Conservation (phyloP, 1,140 invertebrate species). For the Pogonognathellus flavescens region DNA sequence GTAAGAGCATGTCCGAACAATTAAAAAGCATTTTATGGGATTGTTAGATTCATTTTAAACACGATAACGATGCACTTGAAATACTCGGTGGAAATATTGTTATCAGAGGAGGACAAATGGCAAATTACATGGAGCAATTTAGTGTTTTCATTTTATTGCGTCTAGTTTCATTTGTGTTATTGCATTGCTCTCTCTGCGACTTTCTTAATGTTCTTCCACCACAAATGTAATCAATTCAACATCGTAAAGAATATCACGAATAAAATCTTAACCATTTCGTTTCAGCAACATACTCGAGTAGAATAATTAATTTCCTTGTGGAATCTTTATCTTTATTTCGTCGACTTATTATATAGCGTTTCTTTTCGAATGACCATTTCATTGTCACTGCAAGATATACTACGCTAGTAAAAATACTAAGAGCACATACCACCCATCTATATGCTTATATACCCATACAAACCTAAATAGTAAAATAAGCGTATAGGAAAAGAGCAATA, state of each 20-base stretch:
- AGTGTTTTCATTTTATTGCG: no score
- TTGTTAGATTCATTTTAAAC: no score
- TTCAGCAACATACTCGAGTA: not conserved
- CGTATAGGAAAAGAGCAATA: no score
- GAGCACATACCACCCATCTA: not conserved
- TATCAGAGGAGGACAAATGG: no score
- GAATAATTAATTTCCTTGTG: not conserved
- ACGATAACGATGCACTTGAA: no score
- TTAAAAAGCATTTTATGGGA: no score
- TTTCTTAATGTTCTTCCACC: not conserved
- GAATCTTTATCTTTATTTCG: slow-evolving; percentile 12
- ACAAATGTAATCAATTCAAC: slow-evolving; percentile 24
- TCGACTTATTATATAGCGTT: not conserved
- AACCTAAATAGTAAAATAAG: no score
- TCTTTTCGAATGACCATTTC: not conserved
- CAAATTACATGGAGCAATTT: no score
- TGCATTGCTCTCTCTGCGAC: not conserved
- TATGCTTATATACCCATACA: no score
- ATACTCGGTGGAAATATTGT: no score
- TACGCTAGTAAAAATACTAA: slow-evolving; percentile 4
- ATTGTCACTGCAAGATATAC: slow-evolving; percentile 13
- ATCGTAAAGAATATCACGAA: slow-evolving; percentile 23
- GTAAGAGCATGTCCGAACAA: not conserved
- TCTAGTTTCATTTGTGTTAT: not conserved
- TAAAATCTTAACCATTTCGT: slow-evolving; percentile 12